Evolutionary conservation across 1,140 invertebrate species (phyloP), one percentile per base, ranked within the genome.

Genomic region (Cotesia typhae): DNA sequence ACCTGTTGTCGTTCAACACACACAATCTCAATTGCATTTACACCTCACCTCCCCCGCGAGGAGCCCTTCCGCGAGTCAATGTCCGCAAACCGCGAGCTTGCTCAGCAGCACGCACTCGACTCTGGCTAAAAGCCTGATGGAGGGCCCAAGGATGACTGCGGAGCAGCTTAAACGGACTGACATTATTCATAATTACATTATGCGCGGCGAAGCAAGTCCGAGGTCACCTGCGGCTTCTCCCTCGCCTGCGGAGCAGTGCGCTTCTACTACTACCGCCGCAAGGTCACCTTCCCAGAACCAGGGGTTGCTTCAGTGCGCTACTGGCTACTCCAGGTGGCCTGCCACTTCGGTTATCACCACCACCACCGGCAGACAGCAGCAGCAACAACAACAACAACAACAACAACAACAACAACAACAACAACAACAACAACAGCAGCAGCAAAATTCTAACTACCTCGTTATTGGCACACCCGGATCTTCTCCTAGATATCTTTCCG

Each of bases 161-260:
- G 94, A 96, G 84, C 94, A 96, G 86, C 89, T 95, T 82, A 95
- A 96, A 84, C 91, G 94, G 77, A 94, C 94, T 47, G 94, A 96
- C 81, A 93, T 96, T 73, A 95, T 96, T 77, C 94, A 95, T 83
- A 94, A 94, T 81, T 95, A 94, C 81, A 94, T 96, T 81, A 95
- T 95, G 91, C 89, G 93, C 47, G 91, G 91, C 5, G 91, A 92
- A 71, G 84, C 88, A 0, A 85, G 81, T 74, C 88, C 87, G 4
- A 87, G 88, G 20, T 89, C 90, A 9, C 87, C 88, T 12, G 87
- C 89, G 2, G 86, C 88, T 1, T 89, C 88, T 7, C 88, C 89
- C 1, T 85, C 87, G 1, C 82, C 87, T 0, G 83, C 83, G 4
- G 84, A 85, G 41, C 85, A 86, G 36, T 85, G 85, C 73, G 85